Evolutionary conservation across 2,113 vertebrate genomes (phyloP).

Genomic region (Ondatra zibethicus): DNA sequence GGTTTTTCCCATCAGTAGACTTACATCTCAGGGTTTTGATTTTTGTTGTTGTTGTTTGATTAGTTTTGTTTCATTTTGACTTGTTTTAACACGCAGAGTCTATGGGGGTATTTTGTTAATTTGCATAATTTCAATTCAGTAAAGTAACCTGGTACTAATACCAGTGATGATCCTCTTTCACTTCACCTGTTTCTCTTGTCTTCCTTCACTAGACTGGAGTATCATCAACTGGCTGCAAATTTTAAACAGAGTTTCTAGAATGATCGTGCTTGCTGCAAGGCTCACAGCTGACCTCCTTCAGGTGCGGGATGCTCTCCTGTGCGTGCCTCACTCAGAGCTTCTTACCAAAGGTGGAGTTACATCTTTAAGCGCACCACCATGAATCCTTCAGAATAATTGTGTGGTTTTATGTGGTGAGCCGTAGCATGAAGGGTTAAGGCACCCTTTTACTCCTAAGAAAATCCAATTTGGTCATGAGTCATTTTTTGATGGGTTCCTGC

Average conservation of each 20-base stretch:
- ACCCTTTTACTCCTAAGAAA: not conserved
- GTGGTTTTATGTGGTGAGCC: not conserved
- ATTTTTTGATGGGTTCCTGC: not conserved
- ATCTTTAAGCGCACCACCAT: not conserved
- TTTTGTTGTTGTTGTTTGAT: not conserved
- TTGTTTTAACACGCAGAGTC: not conserved
- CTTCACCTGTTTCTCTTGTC: not conserved
- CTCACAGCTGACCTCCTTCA: accelerated
- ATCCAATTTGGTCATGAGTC: not conserved
- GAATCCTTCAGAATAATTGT: not conserved
- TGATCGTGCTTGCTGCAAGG: accelerated
- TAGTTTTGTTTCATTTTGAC: not conserved
- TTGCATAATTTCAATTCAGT: not conserved
- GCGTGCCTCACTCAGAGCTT: not conserved
- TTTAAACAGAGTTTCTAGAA: not conserved
- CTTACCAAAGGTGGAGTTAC: not conserved
- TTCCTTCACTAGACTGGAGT: not conserved
- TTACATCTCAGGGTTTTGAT: not conserved
- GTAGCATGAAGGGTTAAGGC: not conserved
- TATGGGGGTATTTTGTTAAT: not conserved
- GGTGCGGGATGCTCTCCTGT: too few species aligned
- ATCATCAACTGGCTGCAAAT: not conserved
- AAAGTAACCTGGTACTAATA: too few species aligned
- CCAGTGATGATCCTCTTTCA: not conserved
- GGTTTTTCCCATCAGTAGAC: not conserved